These are phyloP conservation scores for Cuniculus paca DNA, from an alignment of 2,797 vertebrate genomes.

Conservation along the genomic window DNA sequence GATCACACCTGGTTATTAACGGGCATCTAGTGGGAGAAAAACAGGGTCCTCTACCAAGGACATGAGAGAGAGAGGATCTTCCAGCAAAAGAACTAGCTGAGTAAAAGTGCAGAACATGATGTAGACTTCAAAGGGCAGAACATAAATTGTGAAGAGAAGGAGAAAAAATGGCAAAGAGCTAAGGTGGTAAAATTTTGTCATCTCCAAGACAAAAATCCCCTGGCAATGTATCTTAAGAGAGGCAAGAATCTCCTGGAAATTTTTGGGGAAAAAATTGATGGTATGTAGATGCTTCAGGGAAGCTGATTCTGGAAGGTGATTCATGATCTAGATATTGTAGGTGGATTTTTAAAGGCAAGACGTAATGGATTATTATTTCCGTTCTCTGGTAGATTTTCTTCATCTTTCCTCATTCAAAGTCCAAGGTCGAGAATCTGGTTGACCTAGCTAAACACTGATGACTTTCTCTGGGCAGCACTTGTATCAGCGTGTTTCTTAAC, in stretches of 20 bases:
- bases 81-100: not conserved
- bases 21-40: not conserved
- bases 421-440: not conserved
- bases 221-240: not conserved
- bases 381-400: not conserved
- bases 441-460: not conserved
- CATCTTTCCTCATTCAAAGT: not conserved
- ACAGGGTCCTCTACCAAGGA: not conserved
- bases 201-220: not conserved
- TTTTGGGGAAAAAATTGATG: not conserved
- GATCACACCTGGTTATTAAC: no score
- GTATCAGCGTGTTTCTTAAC: not conserved
- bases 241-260: not conserved
- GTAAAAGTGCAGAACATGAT: not conserved
- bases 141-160: not conserved
- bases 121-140: not conserved
- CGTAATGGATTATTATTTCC: not conserved
- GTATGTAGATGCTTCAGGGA: not conserved
- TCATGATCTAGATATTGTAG: not conserved
- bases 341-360: not conserved
- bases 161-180: not conserved
- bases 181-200: not conserved
- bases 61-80: not conserved
- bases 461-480: not conserved
- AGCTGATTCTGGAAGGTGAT: not conserved